Evolutionary conservation across 2,888 invertebrate species (phyloP), one percentile per base, ranked within the genome.

Genomic region (Lycaena phlaeas): DNA sequence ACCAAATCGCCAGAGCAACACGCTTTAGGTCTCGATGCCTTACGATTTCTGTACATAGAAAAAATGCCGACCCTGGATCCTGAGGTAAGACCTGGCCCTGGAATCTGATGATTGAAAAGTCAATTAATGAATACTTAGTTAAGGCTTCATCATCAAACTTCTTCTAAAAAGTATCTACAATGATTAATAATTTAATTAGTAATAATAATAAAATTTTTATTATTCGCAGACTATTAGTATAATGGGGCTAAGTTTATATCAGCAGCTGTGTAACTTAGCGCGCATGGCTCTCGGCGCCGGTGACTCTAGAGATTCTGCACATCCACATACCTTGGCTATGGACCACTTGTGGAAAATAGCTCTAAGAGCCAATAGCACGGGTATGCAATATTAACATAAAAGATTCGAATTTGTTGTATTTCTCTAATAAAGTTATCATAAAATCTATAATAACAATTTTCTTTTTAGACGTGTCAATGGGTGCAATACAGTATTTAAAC

Each of bases 291-390:
- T 93, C 1, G 92, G 90, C 5, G 89, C 91, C 7, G 77, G 81
- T 1, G 91, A 92, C 71, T 61, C 72, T 1, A 64, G 78, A 3
- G 85, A 84, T 51, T 54, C 66, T 4, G 69, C 73, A 9, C 84
- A 84, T 41, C 84, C 85, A 0, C 85, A 85, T 54, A 89, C 90
- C 17, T 88, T 94, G 9, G 96, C 95, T 9, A 96, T 97, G 93
- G 94, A 95, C 70, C 95, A 96, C 57, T 82, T 97, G 53, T 97
- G 97, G 96, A 94, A 94, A 70, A 96, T 97, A 46, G 97, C 97
- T 0, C 82, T 97, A 3, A 86, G 93, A 51, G 96, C 97, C 1
- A 92, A 92, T 52, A 96, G 93, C 64, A 96, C 96, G 41, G 89
- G 89, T 89, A 56, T 51, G 37, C 2, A 26, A 26, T 18, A 18